Evolutionary conservation across 2,113 vertebrate species (phyloP).

Genomic region (Callithrix jacchus): DNA sequence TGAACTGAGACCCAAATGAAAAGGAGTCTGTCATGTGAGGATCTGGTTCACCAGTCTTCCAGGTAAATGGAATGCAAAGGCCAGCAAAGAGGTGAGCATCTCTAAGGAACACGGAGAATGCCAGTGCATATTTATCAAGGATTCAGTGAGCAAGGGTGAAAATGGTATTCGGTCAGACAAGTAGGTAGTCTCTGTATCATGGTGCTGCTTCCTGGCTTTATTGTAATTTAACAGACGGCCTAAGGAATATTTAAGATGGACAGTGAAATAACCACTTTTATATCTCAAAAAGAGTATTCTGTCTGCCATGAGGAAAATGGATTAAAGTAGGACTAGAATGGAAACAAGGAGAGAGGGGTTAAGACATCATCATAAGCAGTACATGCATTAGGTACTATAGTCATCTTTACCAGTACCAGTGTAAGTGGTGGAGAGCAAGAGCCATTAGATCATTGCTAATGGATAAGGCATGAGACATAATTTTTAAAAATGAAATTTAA

Average conservation of each 20-base stretch:
- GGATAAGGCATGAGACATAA: background rate
- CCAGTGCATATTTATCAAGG: background rate
- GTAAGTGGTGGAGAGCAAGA: background rate
- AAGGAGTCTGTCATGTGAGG: background rate
- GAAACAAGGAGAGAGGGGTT: background rate
- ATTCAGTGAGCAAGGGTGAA: background rate
- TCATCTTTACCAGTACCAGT: background rate
- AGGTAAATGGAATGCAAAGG: background rate
- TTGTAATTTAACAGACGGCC: background rate
- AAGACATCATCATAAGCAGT: background rate
- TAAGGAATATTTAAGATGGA: background rate
- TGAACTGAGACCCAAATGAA: background rate
- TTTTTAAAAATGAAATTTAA: background rate
- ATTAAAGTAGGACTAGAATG: background rate
- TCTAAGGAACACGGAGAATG: background rate
- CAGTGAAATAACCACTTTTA: background rate
- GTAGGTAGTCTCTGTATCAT: background rate
- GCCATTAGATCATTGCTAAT: background rate
- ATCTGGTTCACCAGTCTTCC: background rate
- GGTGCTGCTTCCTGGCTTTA: background rate
- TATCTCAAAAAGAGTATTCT: background rate
- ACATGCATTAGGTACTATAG: rapidly evolving
- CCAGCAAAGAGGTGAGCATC: background rate
- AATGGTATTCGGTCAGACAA: background rate
- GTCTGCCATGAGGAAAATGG: background rate